Conservation (phyloP, 2,797 vertebrate species). For the Staurois parvus region DNA sequence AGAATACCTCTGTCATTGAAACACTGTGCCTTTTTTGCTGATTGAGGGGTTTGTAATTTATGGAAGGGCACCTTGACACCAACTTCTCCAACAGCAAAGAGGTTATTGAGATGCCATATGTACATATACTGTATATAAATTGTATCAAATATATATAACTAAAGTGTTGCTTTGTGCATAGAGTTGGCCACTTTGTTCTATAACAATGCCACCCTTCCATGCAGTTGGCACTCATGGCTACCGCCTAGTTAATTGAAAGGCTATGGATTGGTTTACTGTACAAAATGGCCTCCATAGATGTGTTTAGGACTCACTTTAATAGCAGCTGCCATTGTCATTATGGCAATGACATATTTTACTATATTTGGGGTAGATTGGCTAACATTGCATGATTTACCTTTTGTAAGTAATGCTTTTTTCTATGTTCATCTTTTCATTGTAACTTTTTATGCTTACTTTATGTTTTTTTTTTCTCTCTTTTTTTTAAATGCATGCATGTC, state of each 20-base stretch:
- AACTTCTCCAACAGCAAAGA: slow-evolving; percentile 40
- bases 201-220: no score
- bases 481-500: slow-evolving; percentile 73
- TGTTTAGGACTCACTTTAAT: no score
- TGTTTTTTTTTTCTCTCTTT: not conserved
- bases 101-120: slow-evolving; percentile 44
- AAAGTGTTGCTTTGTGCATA: not conserved
- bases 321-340: not conserved
- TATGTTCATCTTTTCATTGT: slow-evolving; percentile 65
- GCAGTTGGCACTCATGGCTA: not conserved
- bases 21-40: slow-evolving; percentile 48
- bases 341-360: slow-evolving; percentile 59
- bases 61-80: slow-evolving; percentile 1
- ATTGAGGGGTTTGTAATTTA: slow-evolving; percentile 14
- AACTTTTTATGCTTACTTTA: slow-evolving; percentile 62
- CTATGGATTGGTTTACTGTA: not conserved
- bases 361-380: slow-evolving; percentile 61
- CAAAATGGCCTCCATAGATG: not conserved
- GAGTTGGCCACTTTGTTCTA: not conserved
- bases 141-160: not conserved
- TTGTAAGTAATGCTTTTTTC: slow-evolving; percentile 65
- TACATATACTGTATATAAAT: slow-evolving; percentile 32
- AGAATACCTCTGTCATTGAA: not conserved
- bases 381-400: slow-evolving; percentile 65
- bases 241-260: not conserved